Base-by-base conservation (phyloP, 2,113 vertebrate species). In the Chloropsis hardwickii region DNA sequence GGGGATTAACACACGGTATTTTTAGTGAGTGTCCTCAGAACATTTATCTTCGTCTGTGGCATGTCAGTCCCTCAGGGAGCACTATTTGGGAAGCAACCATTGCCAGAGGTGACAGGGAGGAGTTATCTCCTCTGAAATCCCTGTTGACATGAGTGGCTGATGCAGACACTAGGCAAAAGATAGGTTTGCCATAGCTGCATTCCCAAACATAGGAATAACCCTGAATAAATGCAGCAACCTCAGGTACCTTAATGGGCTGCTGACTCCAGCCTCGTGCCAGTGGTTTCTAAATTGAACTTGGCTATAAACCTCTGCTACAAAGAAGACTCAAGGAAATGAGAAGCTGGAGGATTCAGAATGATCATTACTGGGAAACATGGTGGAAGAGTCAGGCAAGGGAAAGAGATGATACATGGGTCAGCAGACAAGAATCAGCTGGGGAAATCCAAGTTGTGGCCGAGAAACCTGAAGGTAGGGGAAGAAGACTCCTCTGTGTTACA, bases 11-110 rank as follows among this genome's bases (percentile, higher is more conserved):
- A 62, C 71, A 81, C 0, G 4, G 51, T 83, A 77, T 88, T 96
- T 94, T 93, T 66, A 86, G 80, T 60, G 50, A 88, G 47, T 40
- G 51, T 95, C 72, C 92, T 94, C 64, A 91, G 90, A 96, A 88
- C 35, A 54, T 88, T 95, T 93, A n/a, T 93, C 86, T 91, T 91
- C 25, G 37, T 81, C 77, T 56, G 4, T 58, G 86, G 69, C 35
- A 40, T 60, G 60, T 51, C 56, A 56, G 27, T 92, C 96, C 82
- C 83, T 92, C 15, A 6, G 76, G 86, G 86, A 96, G 72, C 44
- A 47, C 51, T 92, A 37, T 92, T 74, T 88, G 91, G 88, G 76
- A 92, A 81, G 76, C 64, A 92, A 37, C 53, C 2, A 10, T 69
- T 80, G 92, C 96, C 71, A 0, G 91, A 94, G 92, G 94, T 88